Evolutionary conservation across 2,797 vertebrate genomes (phyloP), one percentile per base, ranked within the genome.

Genomic region (Petrocephalus sullivani): DNA sequence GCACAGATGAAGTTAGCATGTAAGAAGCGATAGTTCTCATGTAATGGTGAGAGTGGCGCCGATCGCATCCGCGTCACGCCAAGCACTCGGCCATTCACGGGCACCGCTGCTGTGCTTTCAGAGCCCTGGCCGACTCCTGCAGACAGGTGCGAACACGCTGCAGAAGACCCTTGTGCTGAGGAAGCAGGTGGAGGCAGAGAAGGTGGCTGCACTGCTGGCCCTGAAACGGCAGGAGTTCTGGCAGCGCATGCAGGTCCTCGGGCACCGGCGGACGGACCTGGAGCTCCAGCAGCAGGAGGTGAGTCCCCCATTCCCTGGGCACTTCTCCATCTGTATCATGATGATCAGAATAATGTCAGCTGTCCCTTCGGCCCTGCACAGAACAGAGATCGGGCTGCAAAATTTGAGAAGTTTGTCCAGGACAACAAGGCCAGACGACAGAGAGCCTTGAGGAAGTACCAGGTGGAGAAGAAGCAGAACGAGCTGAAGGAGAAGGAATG

Each of bases 91-190:
- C 4, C 21, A 78, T n/a, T 88, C 16, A 49, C 51, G 57, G 14
- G 16, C 16, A n/a, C 5, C 14, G 6, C 16, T 61, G 19, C 54
- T 87, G 46, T 53, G 4, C 85, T 23, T 90, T 21, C 46, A 96
- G 96, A 71, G 89, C 14, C 87, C 94, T 1, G 89, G 93, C 46
- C 93, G 92, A 90, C 87, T 89, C 58, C 91, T 96, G 75, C 92
- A 94, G 57, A 93, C 90, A 0, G 94, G 94, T 41, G 92, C 95
- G 83, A 95, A 94, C 90, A 94, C 91, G 0, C 89, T 96, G 57
- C 95, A 96, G 90, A 95, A 90, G 87, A 95, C 95, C 2, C 89
- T 93, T 5, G 91, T 97, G 87, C 90, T 96, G 90, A 96, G 94
- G 91, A 97, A 95, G 90, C 94, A 94, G 87, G 92, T 93, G 0